These are phyloP conservation scores for Andrena marginata DNA, from an alignment of 2,888 invertebrate species.

Conservation along the genomic window DNA sequence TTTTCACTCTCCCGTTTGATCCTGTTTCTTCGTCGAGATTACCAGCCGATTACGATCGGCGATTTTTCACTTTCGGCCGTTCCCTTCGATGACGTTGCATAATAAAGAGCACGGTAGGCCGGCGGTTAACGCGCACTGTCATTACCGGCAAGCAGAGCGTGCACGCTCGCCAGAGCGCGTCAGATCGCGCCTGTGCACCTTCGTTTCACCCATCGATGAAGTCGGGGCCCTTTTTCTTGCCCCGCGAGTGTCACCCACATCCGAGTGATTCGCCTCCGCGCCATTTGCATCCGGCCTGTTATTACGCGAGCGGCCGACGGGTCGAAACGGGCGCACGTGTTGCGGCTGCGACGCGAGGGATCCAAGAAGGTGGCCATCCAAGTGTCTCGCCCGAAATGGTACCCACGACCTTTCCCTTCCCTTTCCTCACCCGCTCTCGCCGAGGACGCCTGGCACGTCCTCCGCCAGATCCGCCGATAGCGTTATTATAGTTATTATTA, in stretches of 20 bases:
- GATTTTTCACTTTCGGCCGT: conserved; percentile 58
- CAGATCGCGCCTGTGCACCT: conserved; percentile 41
- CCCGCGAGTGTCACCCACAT: no score
- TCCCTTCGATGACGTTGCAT: conserved; percentile 50
- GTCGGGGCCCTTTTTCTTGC: no score
- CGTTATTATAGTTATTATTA: conserved; percentile 69
- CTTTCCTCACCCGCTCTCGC: not conserved
- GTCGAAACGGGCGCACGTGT: no score
- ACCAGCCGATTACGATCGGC: conserved; percentile 39
- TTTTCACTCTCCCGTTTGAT: conserved; percentile 10
- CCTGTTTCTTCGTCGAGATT: not conserved
- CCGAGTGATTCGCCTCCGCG: no score
- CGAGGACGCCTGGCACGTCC: conserved; percentile 25
- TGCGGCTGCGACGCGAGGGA: no score
- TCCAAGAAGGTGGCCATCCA: no score
- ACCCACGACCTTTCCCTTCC: not conserved
- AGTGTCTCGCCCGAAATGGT: not conserved
- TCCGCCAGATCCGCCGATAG: conserved; percentile 64
- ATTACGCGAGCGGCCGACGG: no score
- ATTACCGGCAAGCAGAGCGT: conserved; percentile 45
- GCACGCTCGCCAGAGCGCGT: conserved; percentile 40
- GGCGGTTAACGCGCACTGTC: conserved; percentile 47
- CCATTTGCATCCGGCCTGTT: no score
- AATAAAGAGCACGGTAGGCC: conserved; percentile 37
- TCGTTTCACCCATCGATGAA: conserved; percentile 3